Evolutionary conservation across 37 sponge, comb jelly and placozoan species (phyloP).

Genomic region (Diacarnus erythraeanus): DNA sequence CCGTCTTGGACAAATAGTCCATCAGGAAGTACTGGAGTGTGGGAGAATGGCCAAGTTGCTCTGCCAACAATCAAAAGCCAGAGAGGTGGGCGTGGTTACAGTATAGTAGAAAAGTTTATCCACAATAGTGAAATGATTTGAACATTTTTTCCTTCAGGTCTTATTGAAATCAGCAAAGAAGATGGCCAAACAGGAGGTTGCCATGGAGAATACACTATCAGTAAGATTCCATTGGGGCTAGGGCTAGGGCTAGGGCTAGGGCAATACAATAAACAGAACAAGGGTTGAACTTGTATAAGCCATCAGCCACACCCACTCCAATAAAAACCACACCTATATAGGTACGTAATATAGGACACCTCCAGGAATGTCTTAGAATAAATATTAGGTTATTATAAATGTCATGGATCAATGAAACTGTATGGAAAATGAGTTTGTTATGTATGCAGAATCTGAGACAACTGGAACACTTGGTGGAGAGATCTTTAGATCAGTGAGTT

Average conservation of each 20-base stretch:
- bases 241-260: no score
- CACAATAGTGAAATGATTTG: no score
- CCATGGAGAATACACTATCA: conserved; percentile 51
- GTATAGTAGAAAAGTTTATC: no score
- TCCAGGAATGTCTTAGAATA: no score
- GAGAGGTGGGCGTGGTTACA: conserved; percentile 19
- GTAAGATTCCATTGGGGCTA: conserved; percentile 9
- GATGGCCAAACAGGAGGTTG: conserved; percentile 41
- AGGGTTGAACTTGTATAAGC: not conserved
- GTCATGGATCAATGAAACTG: no score
- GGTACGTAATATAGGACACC: no score
- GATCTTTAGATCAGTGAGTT: conserved; percentile 32
- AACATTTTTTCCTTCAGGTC: conserved; percentile 15
- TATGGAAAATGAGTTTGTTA: not conserved
- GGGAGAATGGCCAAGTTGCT: conserved; percentile 33
- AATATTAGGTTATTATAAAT: no score
- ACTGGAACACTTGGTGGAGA: conserved; percentile 38
- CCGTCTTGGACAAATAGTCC: conserved; percentile 5
- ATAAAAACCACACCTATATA: no score
- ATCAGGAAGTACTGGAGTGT: conserved; percentile 34
- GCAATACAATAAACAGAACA: no score
- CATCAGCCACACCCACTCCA: no score
- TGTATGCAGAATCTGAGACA: conserved; percentile 31
- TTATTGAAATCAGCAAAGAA: conserved; percentile 46
- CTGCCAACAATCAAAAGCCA: conserved; percentile 40